Evolutionary conservation across 2,113 vertebrate genomes (phyloP).

Genomic region (Oreochromis tanganicae): DNA sequence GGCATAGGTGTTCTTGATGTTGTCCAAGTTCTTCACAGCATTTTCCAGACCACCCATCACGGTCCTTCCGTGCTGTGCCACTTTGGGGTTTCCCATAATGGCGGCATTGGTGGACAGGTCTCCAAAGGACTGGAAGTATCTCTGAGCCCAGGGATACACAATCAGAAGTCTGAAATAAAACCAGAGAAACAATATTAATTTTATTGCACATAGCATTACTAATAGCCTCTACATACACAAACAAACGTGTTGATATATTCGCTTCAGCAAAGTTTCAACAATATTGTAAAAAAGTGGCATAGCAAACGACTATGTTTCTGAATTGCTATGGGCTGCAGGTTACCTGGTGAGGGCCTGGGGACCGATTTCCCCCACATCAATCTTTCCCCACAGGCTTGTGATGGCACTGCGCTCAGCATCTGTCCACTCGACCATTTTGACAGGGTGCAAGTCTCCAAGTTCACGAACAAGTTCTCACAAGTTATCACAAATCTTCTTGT

Average conservation of each 20-base stretch:
- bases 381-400: slow-evolving; percentile 25
- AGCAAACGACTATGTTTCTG: background rate
- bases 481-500: background rate
- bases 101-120: slow-evolving; percentile 71
- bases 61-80: slow-evolving; percentile 68
- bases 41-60: slow-evolving; percentile 72
- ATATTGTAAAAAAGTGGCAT: background rate
- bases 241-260: background rate
- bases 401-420: slow-evolving; percentile 51
- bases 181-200: background rate
- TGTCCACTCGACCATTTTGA: slow-evolving; percentile 17
- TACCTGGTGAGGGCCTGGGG: slow-evolving; percentile 56
- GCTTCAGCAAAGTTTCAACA: background rate
- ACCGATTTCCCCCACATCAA: slow-evolving; percentile 21
- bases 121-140: slow-evolving; percentile 79
- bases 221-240: too few species aligned
- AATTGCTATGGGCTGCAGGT: background rate
- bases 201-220: background rate
- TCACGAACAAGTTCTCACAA: background rate
- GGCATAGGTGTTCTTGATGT: slow-evolving; percentile 59
- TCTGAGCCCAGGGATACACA: slow-evolving; percentile 75
- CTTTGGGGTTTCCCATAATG: slow-evolving; percentile 48
- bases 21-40: slow-evolving; percentile 72
- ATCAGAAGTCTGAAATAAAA: slow-evolving; percentile 59
- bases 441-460: background rate